A percentile compares a stretch with the other conserved stretches of the same genome.
Evolutionary conservation across 2,113 vertebrate species (phyloP).

Genomic region (Hydrochoerus hydrochaeris): DNA sequence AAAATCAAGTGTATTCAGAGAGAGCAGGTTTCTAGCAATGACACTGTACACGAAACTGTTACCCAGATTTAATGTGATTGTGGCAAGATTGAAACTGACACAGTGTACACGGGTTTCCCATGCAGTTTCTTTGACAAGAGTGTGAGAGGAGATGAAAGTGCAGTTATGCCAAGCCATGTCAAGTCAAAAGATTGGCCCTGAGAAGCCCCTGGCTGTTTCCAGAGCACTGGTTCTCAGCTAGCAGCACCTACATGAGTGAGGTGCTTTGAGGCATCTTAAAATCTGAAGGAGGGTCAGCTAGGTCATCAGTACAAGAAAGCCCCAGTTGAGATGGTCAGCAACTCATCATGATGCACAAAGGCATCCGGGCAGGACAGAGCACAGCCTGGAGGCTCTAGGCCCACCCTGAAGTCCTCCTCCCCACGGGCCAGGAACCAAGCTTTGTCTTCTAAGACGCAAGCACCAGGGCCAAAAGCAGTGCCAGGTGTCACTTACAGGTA

Average conservation of each 20-base stretch:
- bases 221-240: background rate
- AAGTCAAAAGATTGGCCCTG: background rate
- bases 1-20: background rate
- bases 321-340: background rate
- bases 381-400: background rate
- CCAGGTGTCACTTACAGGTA: background rate
- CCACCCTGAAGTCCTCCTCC: background rate
- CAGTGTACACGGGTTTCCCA: background rate
- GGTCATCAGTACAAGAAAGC: background rate
- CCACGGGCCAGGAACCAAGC: background rate
- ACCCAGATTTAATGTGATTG: background rate
- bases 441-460: background rate
- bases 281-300: background rate
- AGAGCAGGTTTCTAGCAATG: background rate
- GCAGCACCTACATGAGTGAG: background rate
- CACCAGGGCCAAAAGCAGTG: background rate
- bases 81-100: background rate
- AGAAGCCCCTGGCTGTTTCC: background rate
- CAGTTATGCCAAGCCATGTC: background rate
- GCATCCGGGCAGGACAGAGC: background rate
- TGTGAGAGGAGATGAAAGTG: background rate
- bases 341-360: background rate
- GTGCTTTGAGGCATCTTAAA: background rate
- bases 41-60: background rate
- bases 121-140: background rate